These are phyloP conservation scores for Cotesia chilonis DNA, from an alignment of 1,140 invertebrate genomes.

Conservation along the genomic window DNA sequence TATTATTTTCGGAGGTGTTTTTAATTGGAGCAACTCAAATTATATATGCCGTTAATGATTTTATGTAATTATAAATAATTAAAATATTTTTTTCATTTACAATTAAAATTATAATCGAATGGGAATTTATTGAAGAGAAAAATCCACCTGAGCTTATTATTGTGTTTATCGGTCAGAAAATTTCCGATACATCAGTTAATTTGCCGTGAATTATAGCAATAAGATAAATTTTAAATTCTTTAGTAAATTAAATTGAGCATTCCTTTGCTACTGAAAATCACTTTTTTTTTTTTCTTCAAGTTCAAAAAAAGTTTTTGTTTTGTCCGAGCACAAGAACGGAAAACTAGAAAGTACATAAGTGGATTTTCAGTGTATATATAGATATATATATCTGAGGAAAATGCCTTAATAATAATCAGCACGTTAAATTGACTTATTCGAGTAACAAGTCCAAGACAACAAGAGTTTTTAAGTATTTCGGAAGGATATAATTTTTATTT, in stretches of 20 bases:
- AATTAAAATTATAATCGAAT: neutral
- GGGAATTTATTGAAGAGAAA: slow-evolving; percentile 19
- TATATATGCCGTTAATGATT: neutral
- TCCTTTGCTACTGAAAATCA: neutral
- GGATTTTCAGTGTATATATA: neutral
- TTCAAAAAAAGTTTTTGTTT: too few relatives aligned
- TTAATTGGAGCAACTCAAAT: slow-evolving; percentile 36
- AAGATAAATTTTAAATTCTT: slow-evolving; percentile 26
- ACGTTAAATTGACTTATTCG: slow-evolving; percentile 20
- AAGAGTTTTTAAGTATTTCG: neutral
- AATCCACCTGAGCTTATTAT: slow-evolving; percentile 38
- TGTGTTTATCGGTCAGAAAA: slow-evolving; percentile 35
- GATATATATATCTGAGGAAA: slow-evolving; percentile 3
- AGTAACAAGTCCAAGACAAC: neutral
- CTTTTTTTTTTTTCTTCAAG: neutral
- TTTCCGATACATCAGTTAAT: slow-evolving; percentile 19
- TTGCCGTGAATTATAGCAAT: slow-evolving; percentile 18
- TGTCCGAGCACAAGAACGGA: slow-evolving; percentile 11
- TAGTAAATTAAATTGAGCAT: slow-evolving; percentile 28
- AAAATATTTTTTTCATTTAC: too few relatives aligned
- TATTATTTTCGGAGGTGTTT: slow-evolving; percentile 45
- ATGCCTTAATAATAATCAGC: slow-evolving; percentile 22
- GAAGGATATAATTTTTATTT: too few relatives aligned
- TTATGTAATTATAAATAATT: neutral
- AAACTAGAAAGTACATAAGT: neutral